phyloP scores from a whole-genome alignment of 2,797 vertebrate genomes.

The Gephyroberyx darwinii region DNA sequence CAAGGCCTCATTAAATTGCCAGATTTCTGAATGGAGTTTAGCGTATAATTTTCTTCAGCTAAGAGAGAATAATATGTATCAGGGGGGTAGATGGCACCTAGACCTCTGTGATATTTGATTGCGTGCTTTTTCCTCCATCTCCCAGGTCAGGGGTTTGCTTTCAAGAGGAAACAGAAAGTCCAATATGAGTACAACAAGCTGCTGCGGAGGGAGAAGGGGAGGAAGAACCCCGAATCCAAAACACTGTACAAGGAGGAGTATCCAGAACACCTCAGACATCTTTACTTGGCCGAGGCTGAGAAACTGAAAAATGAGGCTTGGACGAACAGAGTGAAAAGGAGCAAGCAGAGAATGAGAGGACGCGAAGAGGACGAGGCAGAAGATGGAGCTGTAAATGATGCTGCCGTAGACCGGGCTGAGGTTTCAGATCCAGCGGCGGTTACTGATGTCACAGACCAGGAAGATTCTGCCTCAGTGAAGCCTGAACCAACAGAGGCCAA shows the following conservation, averaged over 20 bases:
- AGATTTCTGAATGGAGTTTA: no score
- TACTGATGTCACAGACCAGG: constrained; percentile 24
- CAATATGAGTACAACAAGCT: constrained; percentile 89
- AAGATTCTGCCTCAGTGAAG: constrained; percentile 27
- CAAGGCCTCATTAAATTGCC: no score
- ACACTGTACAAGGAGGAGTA: constrained; percentile 83
- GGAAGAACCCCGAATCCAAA: constrained; percentile 44
- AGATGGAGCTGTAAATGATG: neutral
- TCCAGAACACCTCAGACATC: constrained; percentile 93
- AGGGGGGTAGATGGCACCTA: no score
- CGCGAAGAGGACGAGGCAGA: constrained; percentile 1
- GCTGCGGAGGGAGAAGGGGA: constrained; percentile 80
- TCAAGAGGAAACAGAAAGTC: constrained; percentile 87
- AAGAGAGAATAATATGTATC: no score
- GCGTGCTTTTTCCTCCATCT: neutral
- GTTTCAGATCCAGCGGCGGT: constrained; percentile 34
- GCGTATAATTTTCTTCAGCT: no score
- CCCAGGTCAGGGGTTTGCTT: constrained; percentile 93
- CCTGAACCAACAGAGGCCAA: constrained; percentile 19
- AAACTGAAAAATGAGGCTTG: constrained; percentile 79
- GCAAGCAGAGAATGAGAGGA: constrained; percentile 58
- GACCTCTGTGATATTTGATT: neutral
- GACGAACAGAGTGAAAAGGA: constrained; percentile 70
- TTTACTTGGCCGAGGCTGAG: constrained; percentile 91
- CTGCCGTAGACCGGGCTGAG: neutral